phyloP scores from a whole-genome alignment of 2,888 invertebrate genomes.

The Terebella lapidaria region DNA sequence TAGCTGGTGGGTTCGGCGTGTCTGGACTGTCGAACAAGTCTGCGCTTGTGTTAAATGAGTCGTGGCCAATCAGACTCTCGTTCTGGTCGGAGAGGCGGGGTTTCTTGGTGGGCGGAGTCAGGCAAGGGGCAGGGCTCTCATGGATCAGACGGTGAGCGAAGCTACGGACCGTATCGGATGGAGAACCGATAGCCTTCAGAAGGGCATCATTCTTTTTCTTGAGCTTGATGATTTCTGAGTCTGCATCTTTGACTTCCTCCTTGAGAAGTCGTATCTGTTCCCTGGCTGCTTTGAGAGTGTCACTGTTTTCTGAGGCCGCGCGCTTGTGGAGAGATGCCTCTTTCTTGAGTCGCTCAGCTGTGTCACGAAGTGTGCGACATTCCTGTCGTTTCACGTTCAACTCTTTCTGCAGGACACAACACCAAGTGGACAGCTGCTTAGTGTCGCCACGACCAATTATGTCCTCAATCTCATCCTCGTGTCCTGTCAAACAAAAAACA shows the following conservation, averaged over 20 bases:
- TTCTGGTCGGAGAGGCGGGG: constrained; percentile 5
- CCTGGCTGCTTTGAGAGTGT: constrained; percentile 21
- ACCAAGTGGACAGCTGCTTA: constrained; percentile 34
- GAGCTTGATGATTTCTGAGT: constrained; percentile 20
- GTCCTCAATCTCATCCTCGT: constrained; percentile 33
- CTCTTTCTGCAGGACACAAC: constrained; percentile 40
- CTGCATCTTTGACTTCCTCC: constrained; percentile 33
- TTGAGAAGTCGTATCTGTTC: constrained; percentile 33
- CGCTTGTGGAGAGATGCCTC: constrained; percentile 26
- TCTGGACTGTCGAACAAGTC: constrained; percentile 12
- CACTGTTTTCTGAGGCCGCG: constrained; percentile 24
- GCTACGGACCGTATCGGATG: constrained; percentile 15
- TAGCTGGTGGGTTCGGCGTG: not conserved
- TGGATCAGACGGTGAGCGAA: constrained; percentile 21
- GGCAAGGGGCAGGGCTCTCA: constrained; percentile 24
- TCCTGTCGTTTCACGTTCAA: constrained; percentile 35
- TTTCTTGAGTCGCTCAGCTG: constrained; percentile 29
- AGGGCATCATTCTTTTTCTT: constrained; percentile 17
- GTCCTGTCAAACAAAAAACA: constrained; percentile 33
- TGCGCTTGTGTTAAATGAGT: constrained; percentile 7
- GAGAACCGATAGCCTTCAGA: constrained; percentile 21
- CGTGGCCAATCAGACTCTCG: not conserved
- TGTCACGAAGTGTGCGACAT: constrained; percentile 31
- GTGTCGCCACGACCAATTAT: constrained; percentile 30
- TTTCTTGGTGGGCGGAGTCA: constrained; percentile 6